Conservation (phyloP, 2,113 vertebrate species). For the Neofelis nebulosa region DNA sequence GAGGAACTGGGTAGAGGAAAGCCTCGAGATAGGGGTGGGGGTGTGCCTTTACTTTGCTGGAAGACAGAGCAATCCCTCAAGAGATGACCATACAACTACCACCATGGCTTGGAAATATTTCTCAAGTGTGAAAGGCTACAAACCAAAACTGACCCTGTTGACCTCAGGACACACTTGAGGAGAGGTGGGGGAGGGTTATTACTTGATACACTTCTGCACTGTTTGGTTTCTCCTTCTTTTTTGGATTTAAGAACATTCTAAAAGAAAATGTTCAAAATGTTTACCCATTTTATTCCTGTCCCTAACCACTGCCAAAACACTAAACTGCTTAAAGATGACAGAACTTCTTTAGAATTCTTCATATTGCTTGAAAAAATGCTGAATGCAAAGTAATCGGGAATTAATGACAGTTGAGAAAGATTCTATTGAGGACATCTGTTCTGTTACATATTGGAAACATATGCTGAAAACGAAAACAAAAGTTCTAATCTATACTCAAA, state of each 20-base stretch:
- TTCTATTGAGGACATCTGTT: neutral
- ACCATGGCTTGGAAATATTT: neutral
- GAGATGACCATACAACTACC: neutral
- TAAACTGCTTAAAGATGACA: neutral
- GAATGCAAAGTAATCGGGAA: neutral
- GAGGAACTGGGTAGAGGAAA: neutral
- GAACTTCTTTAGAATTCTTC: constrained; percentile 17
- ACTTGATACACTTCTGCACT: neutral
- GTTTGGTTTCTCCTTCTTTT: neutral
- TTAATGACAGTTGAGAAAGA: neutral
- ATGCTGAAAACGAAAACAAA: constrained; percentile 44
- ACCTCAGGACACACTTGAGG: neutral
- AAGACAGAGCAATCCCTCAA: neutral
- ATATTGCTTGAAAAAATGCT: constrained; percentile 4
- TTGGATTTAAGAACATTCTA: neutral
- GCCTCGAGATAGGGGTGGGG: neutral
- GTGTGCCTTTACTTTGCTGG: neutral
- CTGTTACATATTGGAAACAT: neutral
- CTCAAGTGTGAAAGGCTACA: neutral
- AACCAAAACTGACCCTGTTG: neutral
- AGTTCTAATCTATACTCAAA: neutral
- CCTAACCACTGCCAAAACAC: neutral
- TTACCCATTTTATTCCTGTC: neutral
- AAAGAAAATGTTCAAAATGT: constrained; percentile 31
- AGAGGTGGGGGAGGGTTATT: neutral